phyloP scores from a whole-genome alignment of 2,888 invertebrate species.

The Epinotia nisella region DNA sequence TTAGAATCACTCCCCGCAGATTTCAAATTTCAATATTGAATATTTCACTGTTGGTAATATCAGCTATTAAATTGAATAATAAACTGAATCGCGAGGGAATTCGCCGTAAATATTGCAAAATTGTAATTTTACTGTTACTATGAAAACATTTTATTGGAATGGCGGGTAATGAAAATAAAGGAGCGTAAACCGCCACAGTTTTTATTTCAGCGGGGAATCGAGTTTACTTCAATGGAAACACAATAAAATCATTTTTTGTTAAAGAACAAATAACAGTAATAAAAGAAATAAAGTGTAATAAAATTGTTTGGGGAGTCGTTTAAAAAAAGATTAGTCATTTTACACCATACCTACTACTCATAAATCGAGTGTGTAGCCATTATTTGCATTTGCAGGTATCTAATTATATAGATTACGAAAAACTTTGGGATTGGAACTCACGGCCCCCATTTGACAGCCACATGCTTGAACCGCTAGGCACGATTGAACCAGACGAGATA shows the following conservation, averaged over 20 bases:
- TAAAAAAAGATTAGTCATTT: background rate
- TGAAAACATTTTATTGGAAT: conserved; percentile 26
- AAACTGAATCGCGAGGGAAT: conserved; percentile 34
- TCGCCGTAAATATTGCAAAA: conserved; percentile 16
- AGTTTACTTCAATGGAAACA: conserved; percentile 5
- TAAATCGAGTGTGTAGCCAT: no score
- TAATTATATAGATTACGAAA: no score
- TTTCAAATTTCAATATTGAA: conserved; percentile 50
- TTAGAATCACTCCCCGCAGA: conserved; percentile 46
- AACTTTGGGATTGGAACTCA: no score
- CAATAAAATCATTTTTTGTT: conserved; percentile 6
- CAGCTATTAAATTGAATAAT: conserved; percentile 50
- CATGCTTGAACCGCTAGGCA: no score
- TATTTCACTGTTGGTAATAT: conserved; percentile 49
- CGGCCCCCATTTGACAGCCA: no score
- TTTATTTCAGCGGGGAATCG: background rate
- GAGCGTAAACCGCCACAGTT: background rate
- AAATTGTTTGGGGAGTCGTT: background rate
- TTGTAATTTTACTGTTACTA: conserved; percentile 25
- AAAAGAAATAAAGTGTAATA: conserved; percentile 1
- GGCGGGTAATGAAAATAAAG: conserved; percentile 15
- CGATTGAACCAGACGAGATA: no score
- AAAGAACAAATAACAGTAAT: conserved; percentile 12
- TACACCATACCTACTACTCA: no score
- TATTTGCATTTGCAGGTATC: no score